phyloP scores from a whole-genome alignment of 2,888 invertebrate genomes.

The Leucozona laternaria region DNA sequence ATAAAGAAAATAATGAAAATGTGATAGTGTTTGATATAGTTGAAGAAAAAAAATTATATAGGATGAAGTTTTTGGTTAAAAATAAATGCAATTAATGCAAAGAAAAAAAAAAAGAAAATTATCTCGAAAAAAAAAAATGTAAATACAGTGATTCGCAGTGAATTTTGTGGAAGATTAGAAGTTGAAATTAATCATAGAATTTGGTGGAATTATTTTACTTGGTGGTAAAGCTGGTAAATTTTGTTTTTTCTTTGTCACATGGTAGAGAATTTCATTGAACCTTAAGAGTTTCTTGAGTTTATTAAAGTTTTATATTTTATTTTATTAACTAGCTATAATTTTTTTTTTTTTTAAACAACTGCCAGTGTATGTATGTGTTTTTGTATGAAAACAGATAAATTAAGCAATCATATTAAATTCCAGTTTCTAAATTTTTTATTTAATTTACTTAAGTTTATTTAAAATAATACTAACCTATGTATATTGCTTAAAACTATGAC shows the following conservation, averaged over 20 bases:
- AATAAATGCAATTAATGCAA: constrained; percentile 21
- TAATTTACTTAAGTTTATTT: too few relatives aligned
- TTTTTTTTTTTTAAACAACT: too few relatives aligned
- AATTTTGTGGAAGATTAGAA: constrained; percentile 28
- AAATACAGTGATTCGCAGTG: constrained; percentile 35
- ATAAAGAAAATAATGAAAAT: constrained; percentile 76
- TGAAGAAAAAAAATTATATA: constrained; percentile 33
- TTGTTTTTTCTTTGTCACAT: not conserved
- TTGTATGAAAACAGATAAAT: too few relatives aligned
- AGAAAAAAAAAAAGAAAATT: not conserved
- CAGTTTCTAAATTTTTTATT: too few relatives aligned
- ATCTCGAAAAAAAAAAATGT: not conserved
- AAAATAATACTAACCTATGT: too few relatives aligned
- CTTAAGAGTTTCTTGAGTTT: too few relatives aligned
- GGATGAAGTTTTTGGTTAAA: constrained; percentile 39
- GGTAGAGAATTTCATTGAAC: too few relatives aligned
- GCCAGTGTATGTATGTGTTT: too few relatives aligned
- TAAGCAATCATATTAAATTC: too few relatives aligned
- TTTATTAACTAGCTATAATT: too few relatives aligned
- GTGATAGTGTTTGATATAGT: constrained; percentile 82
- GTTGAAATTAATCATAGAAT: not conserved
- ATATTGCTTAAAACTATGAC: too few relatives aligned
- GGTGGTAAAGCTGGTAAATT: constrained; percentile 2
- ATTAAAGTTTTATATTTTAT: too few relatives aligned
- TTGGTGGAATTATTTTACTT: not conserved